Conservation (phyloP, 2,888 invertebrate species). For the Acleris cristana region DNA sequence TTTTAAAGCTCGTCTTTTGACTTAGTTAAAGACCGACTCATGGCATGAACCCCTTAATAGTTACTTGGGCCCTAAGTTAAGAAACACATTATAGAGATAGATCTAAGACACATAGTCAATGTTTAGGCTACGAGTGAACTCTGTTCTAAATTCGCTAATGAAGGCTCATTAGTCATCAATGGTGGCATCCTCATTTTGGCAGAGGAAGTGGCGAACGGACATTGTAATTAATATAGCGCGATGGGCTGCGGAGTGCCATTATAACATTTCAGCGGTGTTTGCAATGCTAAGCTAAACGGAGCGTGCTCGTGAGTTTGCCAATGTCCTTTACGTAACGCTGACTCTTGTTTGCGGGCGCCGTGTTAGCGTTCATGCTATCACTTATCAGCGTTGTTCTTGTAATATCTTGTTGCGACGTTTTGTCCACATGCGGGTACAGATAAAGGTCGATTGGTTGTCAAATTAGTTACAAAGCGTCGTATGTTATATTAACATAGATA, state of each 20-base stretch:
- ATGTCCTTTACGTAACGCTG: slow-evolving; percentile 17
- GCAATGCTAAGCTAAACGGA: not conserved
- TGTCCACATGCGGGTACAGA: not conserved
- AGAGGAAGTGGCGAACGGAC: slow-evolving; percentile 50
- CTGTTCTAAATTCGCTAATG: slow-evolving; percentile 23
- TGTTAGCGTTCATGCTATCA: slow-evolving; percentile 3
- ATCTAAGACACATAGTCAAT: slow-evolving; percentile 9
- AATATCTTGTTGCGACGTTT: not conserved
- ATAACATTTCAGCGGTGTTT: slow-evolving; percentile 6
- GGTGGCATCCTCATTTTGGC: slow-evolving; percentile 53
- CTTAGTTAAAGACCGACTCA: too few species aligned
- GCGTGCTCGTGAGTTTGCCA: slow-evolving; percentile 8
- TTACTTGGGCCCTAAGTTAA: too few species aligned
- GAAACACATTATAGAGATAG: too few species aligned
- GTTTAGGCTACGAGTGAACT: slow-evolving; percentile 14
- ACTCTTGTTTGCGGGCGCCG: slow-evolving; percentile 19
- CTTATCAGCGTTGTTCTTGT: slow-evolving; percentile 2
- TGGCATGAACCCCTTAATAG: too few species aligned
- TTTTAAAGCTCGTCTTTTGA: too few species aligned
- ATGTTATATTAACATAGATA: too few species aligned
- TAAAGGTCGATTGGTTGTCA: not conserved
- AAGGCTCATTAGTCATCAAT: slow-evolving; percentile 15
- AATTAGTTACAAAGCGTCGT: too few species aligned
- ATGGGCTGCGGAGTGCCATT: slow-evolving; percentile 44
- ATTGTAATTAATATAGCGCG: slow-evolving; percentile 55